Conservation (phyloP, 2,888 invertebrate species). For the Ormyrus pomaceus region DNA sequence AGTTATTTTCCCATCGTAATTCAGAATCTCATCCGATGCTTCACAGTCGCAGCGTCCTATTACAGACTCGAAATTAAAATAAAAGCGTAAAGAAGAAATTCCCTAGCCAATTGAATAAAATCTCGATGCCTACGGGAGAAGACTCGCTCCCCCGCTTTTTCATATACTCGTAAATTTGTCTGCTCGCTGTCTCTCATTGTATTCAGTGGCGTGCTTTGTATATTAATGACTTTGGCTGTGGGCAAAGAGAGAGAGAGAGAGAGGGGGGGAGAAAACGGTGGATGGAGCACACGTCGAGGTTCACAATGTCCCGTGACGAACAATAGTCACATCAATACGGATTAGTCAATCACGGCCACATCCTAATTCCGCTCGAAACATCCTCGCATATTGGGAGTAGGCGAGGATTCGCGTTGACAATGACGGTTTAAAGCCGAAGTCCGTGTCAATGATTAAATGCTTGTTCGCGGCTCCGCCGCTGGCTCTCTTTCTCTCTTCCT, state of each 20-base stretch:
- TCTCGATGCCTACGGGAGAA: slow-evolving; percentile 5
- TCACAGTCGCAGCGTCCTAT: too few species aligned
- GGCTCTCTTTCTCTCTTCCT: not conserved
- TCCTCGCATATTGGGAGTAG: slow-evolving; percentile 46
- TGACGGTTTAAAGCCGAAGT: slow-evolving; percentile 49
- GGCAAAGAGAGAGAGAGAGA: slow-evolving; percentile 13
- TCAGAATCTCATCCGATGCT: too few species aligned
- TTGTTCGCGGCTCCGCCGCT: slow-evolving; percentile 13
- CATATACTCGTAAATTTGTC: too few species aligned
- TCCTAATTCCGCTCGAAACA: slow-evolving; percentile 60
- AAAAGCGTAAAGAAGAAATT: slow-evolving; percentile 30
- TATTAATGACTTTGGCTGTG: slow-evolving; percentile 60
- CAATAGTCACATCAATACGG: slow-evolving; percentile 65
- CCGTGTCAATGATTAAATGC: slow-evolving; percentile 55
- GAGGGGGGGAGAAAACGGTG: not conserved
- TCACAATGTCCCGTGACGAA: slow-evolving; percentile 56
- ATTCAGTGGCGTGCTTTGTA: slow-evolving; percentile 51
- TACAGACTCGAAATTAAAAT: not conserved
- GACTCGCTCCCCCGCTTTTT: too few species aligned
- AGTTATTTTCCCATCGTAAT: too few species aligned
- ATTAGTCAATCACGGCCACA: slow-evolving; percentile 68
- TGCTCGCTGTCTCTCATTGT: slow-evolving; percentile 6
- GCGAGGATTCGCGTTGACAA: slow-evolving; percentile 43
- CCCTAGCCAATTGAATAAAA: slow-evolving; percentile 43
- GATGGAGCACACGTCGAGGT: slow-evolving; percentile 25